Evolutionary conservation across 2,797 vertebrate genomes (phyloP).

Genomic region (Sphenopsis melanotis): DNA sequence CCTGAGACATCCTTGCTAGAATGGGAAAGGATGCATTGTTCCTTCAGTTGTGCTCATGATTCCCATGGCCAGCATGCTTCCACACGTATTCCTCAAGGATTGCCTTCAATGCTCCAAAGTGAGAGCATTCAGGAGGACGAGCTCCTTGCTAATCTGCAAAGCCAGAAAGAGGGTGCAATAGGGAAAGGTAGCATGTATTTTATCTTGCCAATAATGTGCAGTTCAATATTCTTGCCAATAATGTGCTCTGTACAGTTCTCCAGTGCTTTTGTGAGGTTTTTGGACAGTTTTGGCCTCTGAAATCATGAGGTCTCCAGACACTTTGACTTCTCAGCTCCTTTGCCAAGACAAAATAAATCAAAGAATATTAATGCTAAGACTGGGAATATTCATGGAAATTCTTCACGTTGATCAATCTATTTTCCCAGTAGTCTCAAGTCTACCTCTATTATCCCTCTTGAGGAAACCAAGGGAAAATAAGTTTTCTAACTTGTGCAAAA

Average conservation of each 20-base stretch:
- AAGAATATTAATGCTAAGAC: not conserved
- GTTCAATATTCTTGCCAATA: not conserved
- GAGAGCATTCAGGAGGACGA: not conserved
- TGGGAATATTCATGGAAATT: not conserved
- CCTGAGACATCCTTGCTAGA: not conserved
- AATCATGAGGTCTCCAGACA: not conserved
- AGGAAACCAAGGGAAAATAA: not conserved
- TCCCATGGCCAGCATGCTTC: not conserved
- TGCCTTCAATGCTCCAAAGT: not conserved
- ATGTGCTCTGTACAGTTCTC: not conserved
- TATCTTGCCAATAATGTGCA: not conserved
- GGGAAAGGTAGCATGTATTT: not conserved
- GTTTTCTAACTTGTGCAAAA: not conserved
- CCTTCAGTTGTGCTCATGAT: not conserved
- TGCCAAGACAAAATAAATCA: slow-evolving; percentile 5
- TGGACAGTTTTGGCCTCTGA: not conserved
- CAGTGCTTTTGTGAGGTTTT: slow-evolving; percentile 4
- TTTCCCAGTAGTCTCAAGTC: not conserved
- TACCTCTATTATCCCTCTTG: not conserved
- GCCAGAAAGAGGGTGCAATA: not conserved
- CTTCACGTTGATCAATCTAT: not conserved
- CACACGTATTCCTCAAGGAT: not conserved
- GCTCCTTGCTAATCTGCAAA: not conserved
- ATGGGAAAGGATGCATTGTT: not conserved
- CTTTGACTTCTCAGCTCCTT: not conserved